Percentiles rank a stretch among this genome's conserved stretches.
Evolutionary conservation across 2,797 vertebrate species (phyloP).

Genomic region (Acomys russatus): DNA sequence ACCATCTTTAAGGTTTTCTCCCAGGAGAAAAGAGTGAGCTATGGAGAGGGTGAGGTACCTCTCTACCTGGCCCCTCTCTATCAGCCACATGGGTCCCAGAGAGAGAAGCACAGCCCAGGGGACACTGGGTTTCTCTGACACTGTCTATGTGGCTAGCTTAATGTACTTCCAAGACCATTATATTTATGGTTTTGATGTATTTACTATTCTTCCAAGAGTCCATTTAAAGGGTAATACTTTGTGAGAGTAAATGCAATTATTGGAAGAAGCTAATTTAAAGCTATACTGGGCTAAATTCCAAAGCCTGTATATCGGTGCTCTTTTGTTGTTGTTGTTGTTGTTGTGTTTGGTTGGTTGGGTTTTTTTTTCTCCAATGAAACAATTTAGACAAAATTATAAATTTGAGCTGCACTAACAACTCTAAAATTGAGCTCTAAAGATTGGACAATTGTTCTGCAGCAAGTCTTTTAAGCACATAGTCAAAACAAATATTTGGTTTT

Average conservation of each 20-base stretch:
- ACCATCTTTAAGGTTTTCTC: constrained; percentile 19
- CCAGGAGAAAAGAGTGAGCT: neutral
- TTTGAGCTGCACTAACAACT: neutral
- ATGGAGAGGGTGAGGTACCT: fast-evolving
- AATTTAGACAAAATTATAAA: constrained; percentile 25
- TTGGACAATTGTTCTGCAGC: neutral
- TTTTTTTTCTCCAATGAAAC: neutral
- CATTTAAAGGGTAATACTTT: neutral
- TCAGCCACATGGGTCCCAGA: neutral
- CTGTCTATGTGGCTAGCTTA: neutral
- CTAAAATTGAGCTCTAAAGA: neutral
- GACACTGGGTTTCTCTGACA: neutral
- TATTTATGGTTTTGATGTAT: neutral
- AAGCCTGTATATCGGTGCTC: neutral
- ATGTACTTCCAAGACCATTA: neutral
- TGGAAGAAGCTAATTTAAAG: neutral
- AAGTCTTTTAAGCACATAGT: neutral
- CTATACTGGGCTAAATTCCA: neutral
- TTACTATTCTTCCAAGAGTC: constrained; percentile 20
- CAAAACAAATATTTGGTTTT: neutral
- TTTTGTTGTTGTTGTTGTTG: neutral
- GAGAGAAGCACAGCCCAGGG: too few relatives aligned
- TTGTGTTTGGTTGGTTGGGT: too few relatives aligned
- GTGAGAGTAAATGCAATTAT: neutral
- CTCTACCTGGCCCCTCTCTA: fast-evolving